These are phyloP conservation scores for Hydrolagus affinis DNA, from an alignment of 2,113 vertebrate genomes.

Conservation along the genomic window DNA sequence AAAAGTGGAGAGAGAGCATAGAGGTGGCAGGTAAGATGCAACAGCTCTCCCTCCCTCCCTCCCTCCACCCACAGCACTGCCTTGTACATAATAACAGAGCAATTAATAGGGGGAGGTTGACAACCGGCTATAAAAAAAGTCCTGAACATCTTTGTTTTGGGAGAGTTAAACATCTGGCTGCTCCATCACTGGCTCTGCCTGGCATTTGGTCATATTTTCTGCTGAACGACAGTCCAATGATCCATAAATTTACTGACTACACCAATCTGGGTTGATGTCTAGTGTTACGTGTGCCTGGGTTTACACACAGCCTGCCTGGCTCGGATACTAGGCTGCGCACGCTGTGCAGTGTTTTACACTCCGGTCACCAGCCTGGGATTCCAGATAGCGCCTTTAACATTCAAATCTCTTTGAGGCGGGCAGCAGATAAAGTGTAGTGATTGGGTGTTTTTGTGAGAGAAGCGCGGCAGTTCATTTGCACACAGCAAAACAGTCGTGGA, in stretches of 20 bases:
- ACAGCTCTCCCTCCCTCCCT: too few species aligned
- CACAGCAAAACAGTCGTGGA: neutral
- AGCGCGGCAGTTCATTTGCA: neutral
- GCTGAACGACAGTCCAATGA: conserved; percentile 1
- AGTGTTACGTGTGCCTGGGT: too few species aligned
- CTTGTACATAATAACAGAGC: conserved; percentile 52
- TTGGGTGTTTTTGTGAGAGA: neutral
- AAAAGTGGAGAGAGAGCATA: too few species aligned
- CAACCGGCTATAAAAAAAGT: conserved; percentile 51
- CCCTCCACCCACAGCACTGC: conserved; percentile 2
- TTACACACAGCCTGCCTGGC: too few species aligned
- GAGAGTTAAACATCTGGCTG: conserved; percentile 79
- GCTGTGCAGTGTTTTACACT: too few species aligned
- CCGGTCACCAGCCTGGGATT: too few species aligned
- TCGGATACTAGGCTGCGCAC: too few species aligned
- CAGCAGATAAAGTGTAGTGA: neutral
- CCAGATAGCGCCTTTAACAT: too few species aligned
- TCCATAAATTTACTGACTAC: conserved; percentile 8
- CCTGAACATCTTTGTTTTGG: conserved; percentile 73
- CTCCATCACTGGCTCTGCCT: conserved; percentile 44
- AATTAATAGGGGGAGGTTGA: conserved; percentile 67
- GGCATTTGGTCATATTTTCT: conserved; percentile 9
- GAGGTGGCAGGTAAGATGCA: too few species aligned
- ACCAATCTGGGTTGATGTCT: neutral
- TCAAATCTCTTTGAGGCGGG: neutral